phyloP scores from a whole-genome alignment of 2,797 vertebrate genomes.

The Gambelia wislizenii region DNA sequence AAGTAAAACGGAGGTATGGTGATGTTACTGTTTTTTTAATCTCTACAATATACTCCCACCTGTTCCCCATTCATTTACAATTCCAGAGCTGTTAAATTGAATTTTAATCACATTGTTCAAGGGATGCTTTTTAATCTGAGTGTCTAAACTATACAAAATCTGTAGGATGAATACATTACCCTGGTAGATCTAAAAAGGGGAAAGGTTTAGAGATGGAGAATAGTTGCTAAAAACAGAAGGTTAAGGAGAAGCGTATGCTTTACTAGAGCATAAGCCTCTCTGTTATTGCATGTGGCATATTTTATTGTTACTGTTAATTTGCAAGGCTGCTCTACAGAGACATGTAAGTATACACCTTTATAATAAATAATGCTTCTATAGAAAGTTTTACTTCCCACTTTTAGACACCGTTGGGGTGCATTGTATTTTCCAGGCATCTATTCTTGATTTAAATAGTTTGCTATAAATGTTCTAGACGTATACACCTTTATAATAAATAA shows the following conservation, averaged over 20 bases:
- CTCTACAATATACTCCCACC: not conserved
- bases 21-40: not conserved
- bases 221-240: not conserved
- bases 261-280: not conserved
- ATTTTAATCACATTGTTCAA: not conserved
- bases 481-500: too few relatives aligned
- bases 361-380: not conserved
- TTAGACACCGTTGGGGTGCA: too few relatives aligned
- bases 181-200: not conserved
- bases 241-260: not conserved
- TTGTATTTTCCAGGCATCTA: not conserved
- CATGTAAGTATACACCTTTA: not conserved
- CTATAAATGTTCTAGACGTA: not conserved
- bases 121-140: not conserved
- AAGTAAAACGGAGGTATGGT: slow-evolving; percentile 94
- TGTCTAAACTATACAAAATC: not conserved
- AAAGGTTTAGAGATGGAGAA: not conserved
- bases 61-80: not conserved
- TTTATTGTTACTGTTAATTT: not conserved
- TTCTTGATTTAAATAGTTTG: not conserved
- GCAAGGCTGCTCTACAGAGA: not conserved
- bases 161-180: not conserved
- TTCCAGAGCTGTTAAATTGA: not conserved
- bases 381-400: not conserved
- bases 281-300: not conserved